These are phyloP conservation scores for Malthinus seriepunctatus DNA, from an alignment of 2,888 invertebrate species.

Conservation along the genomic window DNA sequence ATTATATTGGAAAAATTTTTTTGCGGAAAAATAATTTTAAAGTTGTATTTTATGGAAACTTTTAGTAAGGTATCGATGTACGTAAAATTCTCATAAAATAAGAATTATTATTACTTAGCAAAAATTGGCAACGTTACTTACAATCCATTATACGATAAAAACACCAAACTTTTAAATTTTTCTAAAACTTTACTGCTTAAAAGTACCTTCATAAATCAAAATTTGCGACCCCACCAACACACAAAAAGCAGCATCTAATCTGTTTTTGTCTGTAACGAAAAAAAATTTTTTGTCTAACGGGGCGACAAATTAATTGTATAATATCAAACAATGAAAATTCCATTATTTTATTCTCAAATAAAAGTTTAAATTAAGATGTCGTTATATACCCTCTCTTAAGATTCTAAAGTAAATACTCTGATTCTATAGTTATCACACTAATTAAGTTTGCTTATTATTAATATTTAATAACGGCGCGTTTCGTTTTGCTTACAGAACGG, in stretches of 20 bases:
- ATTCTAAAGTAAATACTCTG: constrained; percentile 10
- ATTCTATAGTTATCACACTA: constrained; percentile 17
- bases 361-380: not conserved
- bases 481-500: constrained; percentile 17
- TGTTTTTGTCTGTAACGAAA: not conserved
- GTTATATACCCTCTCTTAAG: not conserved
- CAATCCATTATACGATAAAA: constrained; percentile 5
- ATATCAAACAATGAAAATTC: not conserved
- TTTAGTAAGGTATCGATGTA: not conserved
- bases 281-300: not conserved
- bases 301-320: not conserved
- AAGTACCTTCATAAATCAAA: constrained; percentile 3
- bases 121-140: constrained; percentile 4
- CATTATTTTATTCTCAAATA: not conserved
- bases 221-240: constrained; percentile 1
- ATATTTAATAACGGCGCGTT: constrained; percentile 16
- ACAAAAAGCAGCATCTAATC: not conserved
- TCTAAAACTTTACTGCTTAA: constrained; percentile 5
- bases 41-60: not conserved
- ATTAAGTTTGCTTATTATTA: constrained; percentile 21
- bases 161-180: constrained; percentile 7
- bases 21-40: too few species aligned
- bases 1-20: too few species aligned
- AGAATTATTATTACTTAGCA: constrained; percentile 6
- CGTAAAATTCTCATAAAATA: constrained; percentile 4